Percentiles rank a stretch among this genome's conserved stretches.
Conservation (phyloP, 2,797 vertebrate species). For the Cryptoblepharus egeriae region DNA sequence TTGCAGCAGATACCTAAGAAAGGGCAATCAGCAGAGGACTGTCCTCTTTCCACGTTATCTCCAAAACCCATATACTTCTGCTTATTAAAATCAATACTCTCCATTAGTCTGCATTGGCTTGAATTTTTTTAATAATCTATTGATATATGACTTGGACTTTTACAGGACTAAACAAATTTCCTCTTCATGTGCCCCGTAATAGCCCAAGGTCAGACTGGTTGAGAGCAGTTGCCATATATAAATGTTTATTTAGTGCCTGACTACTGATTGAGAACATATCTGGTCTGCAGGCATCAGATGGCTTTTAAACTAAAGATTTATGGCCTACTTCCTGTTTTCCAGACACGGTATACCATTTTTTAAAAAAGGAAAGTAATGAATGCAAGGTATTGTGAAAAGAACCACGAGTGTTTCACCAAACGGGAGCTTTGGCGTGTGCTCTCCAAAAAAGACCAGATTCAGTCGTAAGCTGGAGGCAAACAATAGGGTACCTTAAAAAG, state of each 20-base stretch:
- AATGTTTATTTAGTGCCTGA: constrained; percentile 87
- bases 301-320: constrained; percentile 82
- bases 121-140: constrained; percentile 82
- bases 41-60: constrained; percentile 75
- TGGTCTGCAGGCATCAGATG: constrained; percentile 80
- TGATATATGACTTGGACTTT: constrained; percentile 84
- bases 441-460: not conserved
- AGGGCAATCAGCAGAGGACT: constrained; percentile 53
- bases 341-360: constrained; percentile 76
- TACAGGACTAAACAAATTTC: constrained; percentile 86
- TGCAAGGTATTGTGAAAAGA: constrained; percentile 76
- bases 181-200: constrained; percentile 79
- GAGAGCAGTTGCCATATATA: constrained; percentile 78
- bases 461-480: not conserved
- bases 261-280: constrained; percentile 85
- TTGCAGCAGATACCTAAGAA: constrained; percentile 38
- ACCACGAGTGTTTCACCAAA: constrained; percentile 58
- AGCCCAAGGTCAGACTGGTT: constrained; percentile 78
- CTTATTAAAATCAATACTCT: constrained; percentile 85
- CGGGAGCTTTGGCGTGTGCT: not conserved
- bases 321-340: constrained; percentile 82
- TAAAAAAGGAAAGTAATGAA: constrained; percentile 75
- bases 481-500: not conserved
- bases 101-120: constrained; percentile 80
- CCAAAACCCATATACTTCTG: constrained; percentile 74